A percentile compares a stretch with the other conserved stretches of the same genome.
phyloP scores from a whole-genome alignment of 2,888 invertebrate genomes.

The Liopterus haemorrhoidalis region DNA sequence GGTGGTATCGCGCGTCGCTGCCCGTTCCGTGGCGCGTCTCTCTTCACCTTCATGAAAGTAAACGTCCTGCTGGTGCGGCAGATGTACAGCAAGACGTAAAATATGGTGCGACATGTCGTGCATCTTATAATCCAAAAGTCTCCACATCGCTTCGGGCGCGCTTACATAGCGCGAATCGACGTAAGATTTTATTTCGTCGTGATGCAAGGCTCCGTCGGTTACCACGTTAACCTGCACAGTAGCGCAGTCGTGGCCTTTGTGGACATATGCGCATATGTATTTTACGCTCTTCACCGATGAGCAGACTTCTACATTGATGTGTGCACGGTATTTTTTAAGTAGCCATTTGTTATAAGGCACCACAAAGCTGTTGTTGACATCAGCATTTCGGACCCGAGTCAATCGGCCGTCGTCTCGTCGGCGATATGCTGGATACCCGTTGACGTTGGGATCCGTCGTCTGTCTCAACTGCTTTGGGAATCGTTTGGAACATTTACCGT shows the following conservation, averaged over 20 bases:
- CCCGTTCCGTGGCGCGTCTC: too few relatives aligned
- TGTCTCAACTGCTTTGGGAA: constrained; percentile 34
- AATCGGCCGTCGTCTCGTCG: constrained; percentile 27
- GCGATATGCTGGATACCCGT: constrained; percentile 35
- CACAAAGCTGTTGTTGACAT: constrained; percentile 38
- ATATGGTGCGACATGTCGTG: too few relatives aligned
- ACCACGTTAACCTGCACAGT: constrained; percentile 1
- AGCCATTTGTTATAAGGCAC: constrained; percentile 36
- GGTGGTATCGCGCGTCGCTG: too few relatives aligned
- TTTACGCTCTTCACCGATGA: constrained; percentile 33
- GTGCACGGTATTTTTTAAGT: constrained; percentile 31
- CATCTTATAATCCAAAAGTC: too few relatives aligned
- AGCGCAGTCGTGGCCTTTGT: constrained; percentile 11
- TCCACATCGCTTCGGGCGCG: too few relatives aligned
- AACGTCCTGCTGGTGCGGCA: too few relatives aligned
- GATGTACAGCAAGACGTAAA: too few relatives aligned
- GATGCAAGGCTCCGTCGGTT: too few relatives aligned
- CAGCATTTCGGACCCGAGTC: not conserved
- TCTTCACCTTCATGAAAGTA: too few relatives aligned
- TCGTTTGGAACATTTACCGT: constrained; percentile 34
- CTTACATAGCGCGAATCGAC: too few relatives aligned
- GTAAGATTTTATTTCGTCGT: too few relatives aligned
- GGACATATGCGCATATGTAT: constrained; percentile 34
- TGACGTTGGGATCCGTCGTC: constrained; percentile 28
- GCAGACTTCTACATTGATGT: constrained; percentile 37